Percentiles rank a stretch among this genome's conserved stretches.
These are phyloP conservation scores for Dermatophagoides farinae DNA, from an alignment of 1,140 invertebrate genomes.

Conservation along the genomic window DNA sequence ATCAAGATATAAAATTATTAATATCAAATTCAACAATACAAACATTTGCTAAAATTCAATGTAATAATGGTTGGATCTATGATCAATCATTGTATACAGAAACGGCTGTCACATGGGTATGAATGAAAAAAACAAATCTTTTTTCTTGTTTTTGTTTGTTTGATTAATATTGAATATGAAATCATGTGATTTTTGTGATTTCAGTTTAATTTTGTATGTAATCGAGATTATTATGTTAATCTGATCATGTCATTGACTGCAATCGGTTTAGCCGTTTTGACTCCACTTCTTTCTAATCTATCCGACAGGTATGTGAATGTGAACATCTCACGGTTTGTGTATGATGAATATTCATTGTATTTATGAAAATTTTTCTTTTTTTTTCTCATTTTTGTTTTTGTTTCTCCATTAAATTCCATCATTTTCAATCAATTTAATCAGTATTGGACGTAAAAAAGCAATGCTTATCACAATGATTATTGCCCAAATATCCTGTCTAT, in stretches of 20 bases:
- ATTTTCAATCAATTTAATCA: background rate
- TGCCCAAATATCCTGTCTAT: slow-evolving; percentile 1
- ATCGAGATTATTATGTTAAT: slow-evolving; percentile 39
- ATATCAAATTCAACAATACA: background rate
- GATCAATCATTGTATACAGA: slow-evolving; percentile 25
- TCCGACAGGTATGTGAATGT: slow-evolving; percentile 37
- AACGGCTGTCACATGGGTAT: slow-evolving; percentile 28
- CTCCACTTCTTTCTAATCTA: slow-evolving; percentile 45
- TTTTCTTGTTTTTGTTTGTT: background rate
- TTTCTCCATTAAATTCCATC: too few relatives aligned
- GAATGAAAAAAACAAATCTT: too few relatives aligned
- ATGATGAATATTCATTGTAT: too few relatives aligned
- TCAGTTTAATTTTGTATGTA: slow-evolving; percentile 45
- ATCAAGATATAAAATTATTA: background rate
- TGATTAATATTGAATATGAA: background rate
- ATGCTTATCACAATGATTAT: background rate
- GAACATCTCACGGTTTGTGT: too few relatives aligned
- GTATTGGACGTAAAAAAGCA: slow-evolving; percentile 10
- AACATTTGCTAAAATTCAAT: slow-evolving; percentile 24
- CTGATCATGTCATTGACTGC: slow-evolving; percentile 43
- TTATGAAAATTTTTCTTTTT: background rate
- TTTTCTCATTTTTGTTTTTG: background rate
- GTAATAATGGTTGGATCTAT: slow-evolving; percentile 25
- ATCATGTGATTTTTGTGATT: background rate
- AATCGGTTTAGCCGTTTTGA: slow-evolving; percentile 44